Conservation (phyloP, 2,888 invertebrate genomes). For the Mesorhabditis spiculigera region DNA sequence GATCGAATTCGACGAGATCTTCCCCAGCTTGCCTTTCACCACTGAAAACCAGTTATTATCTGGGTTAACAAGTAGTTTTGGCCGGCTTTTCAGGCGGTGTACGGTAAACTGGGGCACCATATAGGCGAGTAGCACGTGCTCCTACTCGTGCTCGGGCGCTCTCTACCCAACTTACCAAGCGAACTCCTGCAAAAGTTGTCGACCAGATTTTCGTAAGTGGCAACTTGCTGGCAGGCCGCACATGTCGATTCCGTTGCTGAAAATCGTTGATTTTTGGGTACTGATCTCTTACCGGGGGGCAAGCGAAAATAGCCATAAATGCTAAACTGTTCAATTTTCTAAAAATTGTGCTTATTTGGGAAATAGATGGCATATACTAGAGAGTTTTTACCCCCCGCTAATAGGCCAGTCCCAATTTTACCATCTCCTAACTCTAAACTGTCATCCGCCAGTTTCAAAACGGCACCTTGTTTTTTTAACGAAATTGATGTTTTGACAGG, state of each 20-base stretch:
- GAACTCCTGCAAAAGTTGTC: conserved; percentile 67
- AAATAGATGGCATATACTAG: no score
- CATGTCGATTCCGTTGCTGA: conserved; percentile 58
- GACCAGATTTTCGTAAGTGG: conserved; percentile 68
- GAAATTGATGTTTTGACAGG: no score
- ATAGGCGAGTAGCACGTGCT: not conserved
- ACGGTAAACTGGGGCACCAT: not conserved
- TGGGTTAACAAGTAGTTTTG: conserved; percentile 1
- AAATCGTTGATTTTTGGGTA: conserved; percentile 14
- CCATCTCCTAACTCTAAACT: no score
- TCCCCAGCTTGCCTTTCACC: conserved; percentile 41
- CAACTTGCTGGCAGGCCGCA: conserved; percentile 65
- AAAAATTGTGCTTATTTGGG: no score
- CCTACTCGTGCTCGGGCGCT: no score
- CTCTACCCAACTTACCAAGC: conserved; percentile 62
- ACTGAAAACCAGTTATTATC: conserved; percentile 29
- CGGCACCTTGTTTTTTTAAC: no score
- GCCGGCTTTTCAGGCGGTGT: not conserved
- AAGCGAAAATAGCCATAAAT: no score
- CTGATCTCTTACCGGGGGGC: not conserved
- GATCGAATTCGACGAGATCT: conserved; percentile 34
- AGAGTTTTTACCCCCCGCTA: no score
- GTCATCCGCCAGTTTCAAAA: no score
- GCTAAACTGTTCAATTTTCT: no score
- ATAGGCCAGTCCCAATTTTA: no score